A percentile compares a stretch with the other conserved stretches of the same genome.
Conservation (phyloP, 2,888 invertebrate species). For the Galerucella nymphaeae region DNA sequence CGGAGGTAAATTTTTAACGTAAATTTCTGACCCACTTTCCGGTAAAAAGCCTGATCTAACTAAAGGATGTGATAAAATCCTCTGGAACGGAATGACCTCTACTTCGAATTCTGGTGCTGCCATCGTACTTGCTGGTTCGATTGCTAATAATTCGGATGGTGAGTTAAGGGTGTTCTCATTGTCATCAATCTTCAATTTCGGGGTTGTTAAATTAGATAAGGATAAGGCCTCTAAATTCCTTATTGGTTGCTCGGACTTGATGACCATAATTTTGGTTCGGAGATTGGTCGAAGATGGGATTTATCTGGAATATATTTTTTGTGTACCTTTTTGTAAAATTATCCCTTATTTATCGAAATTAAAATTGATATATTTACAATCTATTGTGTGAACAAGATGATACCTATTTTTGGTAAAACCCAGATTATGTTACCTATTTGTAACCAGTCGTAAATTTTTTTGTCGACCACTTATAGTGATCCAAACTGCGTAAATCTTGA, state of each 20-base stretch:
- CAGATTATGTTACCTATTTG: too few relatives aligned
- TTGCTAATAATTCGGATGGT: background rate
- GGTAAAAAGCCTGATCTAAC: constrained; percentile 68
- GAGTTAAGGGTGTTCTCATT: background rate
- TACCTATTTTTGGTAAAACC: too few relatives aligned
- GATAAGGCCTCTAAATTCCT: background rate
- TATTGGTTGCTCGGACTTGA: background rate
- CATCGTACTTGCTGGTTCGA: constrained; percentile 10
- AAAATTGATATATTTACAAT: too few relatives aligned
- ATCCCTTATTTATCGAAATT: too few relatives aligned
- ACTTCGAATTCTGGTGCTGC: background rate
- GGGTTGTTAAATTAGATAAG: background rate
- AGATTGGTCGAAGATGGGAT: background rate
- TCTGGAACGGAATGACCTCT: constrained; percentile 63
- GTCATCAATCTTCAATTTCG: too few relatives aligned
- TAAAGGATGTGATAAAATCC: constrained; percentile 76
- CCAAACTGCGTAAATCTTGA: too few relatives aligned
- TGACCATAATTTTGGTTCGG: background rate
- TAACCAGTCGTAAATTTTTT: too few relatives aligned
- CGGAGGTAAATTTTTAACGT: constrained; percentile 79
- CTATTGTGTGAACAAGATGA: too few relatives aligned
- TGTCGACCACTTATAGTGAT: too few relatives aligned
- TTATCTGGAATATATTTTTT: background rate
- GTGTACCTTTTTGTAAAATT: too few relatives aligned
- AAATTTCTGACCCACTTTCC: constrained; percentile 77